These are phyloP conservation scores for Nerophis lumbriciformis DNA, from an alignment of 2,113 vertebrate genomes.

Conservation along the genomic window DNA sequence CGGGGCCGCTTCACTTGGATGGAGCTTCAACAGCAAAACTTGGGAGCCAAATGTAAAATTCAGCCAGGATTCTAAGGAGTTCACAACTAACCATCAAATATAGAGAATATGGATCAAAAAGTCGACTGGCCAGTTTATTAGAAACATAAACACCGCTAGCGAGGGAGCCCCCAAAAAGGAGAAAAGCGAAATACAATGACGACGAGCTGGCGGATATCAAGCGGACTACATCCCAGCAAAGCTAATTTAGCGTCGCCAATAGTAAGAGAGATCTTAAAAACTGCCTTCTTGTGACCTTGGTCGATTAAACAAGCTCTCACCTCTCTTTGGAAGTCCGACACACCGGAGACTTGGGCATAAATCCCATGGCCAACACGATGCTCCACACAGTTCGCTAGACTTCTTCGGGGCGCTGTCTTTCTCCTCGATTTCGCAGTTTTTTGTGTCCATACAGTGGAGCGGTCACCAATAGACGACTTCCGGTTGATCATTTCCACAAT, in stretches of 20 bases:
- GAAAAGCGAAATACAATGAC: neutral
- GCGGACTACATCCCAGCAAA: constrained; percentile 42
- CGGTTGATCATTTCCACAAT: constrained; percentile 26
- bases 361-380: constrained; percentile 49
- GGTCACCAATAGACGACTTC: constrained; percentile 9
- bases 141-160: neutral
- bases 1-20: constrained; percentile 20
- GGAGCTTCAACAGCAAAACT: constrained; percentile 35
- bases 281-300: constrained; percentile 37
- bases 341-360: constrained; percentile 4
- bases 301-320: constrained; percentile 35
- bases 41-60: constrained; percentile 42
- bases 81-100: constrained; percentile 45
- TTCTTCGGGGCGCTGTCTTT: constrained; percentile 71
- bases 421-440: constrained; percentile 68
- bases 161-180: neutral
- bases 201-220: constrained; percentile 18
- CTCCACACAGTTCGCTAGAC: constrained; percentile 42
- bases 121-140: constrained; percentile 2
- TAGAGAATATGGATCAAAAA: constrained; percentile 7
- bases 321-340: constrained; percentile 33
- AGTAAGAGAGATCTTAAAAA: constrained; percentile 27
- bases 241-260: constrained; percentile 51
- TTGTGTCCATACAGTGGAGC: constrained; percentile 45
- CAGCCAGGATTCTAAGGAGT: constrained; percentile 34